Evolutionary conservation across 2,797 vertebrate genomes (phyloP).

Genomic region (Tenualosa ilisha): DNA sequence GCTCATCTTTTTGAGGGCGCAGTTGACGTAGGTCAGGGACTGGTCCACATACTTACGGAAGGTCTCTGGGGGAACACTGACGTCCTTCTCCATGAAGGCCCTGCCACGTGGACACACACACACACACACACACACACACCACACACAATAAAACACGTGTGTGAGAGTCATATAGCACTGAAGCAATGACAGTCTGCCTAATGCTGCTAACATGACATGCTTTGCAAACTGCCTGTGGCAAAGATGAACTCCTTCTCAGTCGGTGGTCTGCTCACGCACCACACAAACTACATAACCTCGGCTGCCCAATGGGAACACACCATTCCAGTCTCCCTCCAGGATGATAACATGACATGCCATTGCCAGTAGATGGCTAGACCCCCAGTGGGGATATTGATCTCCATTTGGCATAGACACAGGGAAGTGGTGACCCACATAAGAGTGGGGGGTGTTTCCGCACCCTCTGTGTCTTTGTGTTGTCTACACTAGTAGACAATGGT

Average conservation of each 20-base stretch:
- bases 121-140: conserved; percentile 9
- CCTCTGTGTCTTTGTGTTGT: background rate
- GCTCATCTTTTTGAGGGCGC: conserved; percentile 81
- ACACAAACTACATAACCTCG: conserved; percentile 10
- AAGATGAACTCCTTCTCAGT: conserved; percentile 1
- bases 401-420: background rate
- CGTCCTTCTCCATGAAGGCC: conserved; percentile 85
- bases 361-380: background rate
- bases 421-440: background rate
- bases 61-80: conserved; percentile 85
- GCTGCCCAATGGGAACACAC: background rate
- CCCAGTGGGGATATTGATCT: background rate
- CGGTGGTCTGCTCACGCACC: background rate
- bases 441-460: background rate
- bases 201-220: background rate
- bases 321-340: background rate
- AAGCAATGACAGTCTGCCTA: background rate
- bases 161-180: background rate
- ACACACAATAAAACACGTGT: background rate
- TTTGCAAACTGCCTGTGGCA: background rate
- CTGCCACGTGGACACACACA: conserved; percentile 63
- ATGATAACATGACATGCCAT: background rate
- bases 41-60: conserved; percentile 85
- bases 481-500: no score
- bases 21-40: conserved; percentile 83